phyloP scores from a whole-genome alignment of 2,888 invertebrate species.

The Doris montereyensis region DNA sequence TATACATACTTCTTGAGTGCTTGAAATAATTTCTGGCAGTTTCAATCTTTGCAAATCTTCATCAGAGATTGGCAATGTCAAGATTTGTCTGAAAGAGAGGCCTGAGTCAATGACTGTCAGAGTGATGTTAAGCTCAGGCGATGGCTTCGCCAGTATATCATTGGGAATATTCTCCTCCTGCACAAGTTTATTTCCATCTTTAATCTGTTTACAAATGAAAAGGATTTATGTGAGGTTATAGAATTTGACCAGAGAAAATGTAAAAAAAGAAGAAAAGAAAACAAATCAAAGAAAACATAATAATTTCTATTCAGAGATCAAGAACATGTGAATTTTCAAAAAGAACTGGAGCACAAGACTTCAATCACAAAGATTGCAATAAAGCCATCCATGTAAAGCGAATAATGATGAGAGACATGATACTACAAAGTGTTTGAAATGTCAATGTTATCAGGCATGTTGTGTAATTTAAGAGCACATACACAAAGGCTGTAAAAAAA shows the following conservation, averaged over 20 bases:
- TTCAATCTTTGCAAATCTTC: conserved; percentile 46
- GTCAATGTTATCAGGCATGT: too few species aligned
- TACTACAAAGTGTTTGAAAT: too few species aligned
- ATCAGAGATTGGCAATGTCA: conserved; percentile 51
- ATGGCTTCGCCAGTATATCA: conserved; percentile 39
- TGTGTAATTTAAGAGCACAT: too few species aligned
- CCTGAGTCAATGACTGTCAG: conserved; percentile 50
- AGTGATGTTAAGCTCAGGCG: conserved; percentile 48
- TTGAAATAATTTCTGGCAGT: conserved; percentile 49
- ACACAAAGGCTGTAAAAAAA: too few species aligned
- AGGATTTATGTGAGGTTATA: neutral
- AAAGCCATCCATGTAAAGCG: too few species aligned
- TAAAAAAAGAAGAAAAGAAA: neutral
- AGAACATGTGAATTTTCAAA: too few species aligned
- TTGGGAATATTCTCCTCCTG: conserved; percentile 45
- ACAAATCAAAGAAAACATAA: too few species aligned
- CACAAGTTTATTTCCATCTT: conserved; percentile 41
- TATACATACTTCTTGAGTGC: conserved; percentile 41
- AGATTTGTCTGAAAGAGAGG: conserved; percentile 44
- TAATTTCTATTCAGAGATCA: too few species aligned
- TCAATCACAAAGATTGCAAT: too few species aligned
- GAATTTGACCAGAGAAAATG: neutral
- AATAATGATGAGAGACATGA: too few species aligned
- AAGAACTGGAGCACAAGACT: too few species aligned
- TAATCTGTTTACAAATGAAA: conserved; percentile 44